These are phyloP conservation scores for Oryzias celebensis DNA, from an alignment of 2,113 vertebrate genomes.

Conservation along the genomic window DNA sequence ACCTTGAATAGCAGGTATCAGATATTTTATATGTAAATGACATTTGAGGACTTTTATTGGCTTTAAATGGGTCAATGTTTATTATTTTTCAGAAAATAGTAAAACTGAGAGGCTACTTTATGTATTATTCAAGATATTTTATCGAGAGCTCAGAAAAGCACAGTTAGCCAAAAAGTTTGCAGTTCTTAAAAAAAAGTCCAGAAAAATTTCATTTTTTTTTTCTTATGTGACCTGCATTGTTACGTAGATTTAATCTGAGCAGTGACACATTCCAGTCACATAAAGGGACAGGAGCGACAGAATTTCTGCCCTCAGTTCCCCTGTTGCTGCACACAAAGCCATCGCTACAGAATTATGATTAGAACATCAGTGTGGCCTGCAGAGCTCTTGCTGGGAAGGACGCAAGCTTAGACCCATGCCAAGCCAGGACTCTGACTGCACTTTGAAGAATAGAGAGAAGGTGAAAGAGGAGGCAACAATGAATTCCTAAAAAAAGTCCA, in stretches of 20 bases:
- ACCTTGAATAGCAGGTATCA: not conserved
- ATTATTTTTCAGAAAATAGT: not conserved
- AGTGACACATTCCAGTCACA: slow-evolving; percentile 55
- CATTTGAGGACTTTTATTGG: too few species aligned
- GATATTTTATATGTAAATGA: too few species aligned
- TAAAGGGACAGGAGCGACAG: slow-evolving; percentile 67
- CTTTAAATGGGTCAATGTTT: not conserved
- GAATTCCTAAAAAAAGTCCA: slow-evolving; percentile 71
- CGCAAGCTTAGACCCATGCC: slow-evolving; percentile 67
- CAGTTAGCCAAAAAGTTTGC: too few species aligned
- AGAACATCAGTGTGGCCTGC: slow-evolving; percentile 67
- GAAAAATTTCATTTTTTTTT: slow-evolving; percentile 39
- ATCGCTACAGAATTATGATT: slow-evolving; percentile 70
- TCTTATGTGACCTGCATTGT: slow-evolving; percentile 61
- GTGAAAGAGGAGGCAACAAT: slow-evolving; percentile 67
- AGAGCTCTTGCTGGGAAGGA: slow-evolving; percentile 61
- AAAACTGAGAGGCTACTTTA: not conserved
- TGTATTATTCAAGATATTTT: too few species aligned
- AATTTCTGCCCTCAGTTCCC: slow-evolving; percentile 67
- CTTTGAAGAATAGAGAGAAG: slow-evolving; percentile 53
- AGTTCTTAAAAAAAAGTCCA: too few species aligned
- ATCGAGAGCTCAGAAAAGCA: too few species aligned
- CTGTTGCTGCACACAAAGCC: slow-evolving; percentile 62
- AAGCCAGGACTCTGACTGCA: slow-evolving; percentile 53
- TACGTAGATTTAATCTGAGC: slow-evolving; percentile 64